Percentiles rank a stretch among this genome's conserved stretches.
These are phyloP conservation scores for Argyrosomus regius DNA, from an alignment of 2,797 vertebrate genomes.

Conservation along the genomic window DNA sequence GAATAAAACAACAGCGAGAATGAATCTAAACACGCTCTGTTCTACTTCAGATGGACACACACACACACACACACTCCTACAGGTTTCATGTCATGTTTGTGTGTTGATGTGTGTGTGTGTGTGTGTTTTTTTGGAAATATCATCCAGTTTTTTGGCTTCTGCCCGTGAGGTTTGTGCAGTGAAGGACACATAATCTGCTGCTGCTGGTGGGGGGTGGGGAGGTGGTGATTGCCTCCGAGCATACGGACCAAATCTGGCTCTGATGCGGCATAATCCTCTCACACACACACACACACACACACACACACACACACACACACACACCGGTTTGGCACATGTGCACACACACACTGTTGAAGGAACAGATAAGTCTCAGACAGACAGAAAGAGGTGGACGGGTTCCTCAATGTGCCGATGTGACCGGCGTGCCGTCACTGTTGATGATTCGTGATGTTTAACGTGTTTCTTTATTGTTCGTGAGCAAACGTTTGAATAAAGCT, in stretches of 20 bases:
- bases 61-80: constrained; percentile 15
- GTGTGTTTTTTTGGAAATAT: constrained; percentile 40
- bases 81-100: constrained; percentile 18
- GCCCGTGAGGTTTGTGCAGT: constrained; percentile 48
- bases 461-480: background rate
- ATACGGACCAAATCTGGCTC: constrained; percentile 78
- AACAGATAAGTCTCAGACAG: constrained; percentile 39
- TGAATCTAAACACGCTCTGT: constrained; percentile 15
- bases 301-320: constrained; percentile 29
- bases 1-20: constrained; percentile 28
- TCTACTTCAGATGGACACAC: constrained; percentile 33
- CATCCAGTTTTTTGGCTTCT: constrained; percentile 41
- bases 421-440: constrained; percentile 22
- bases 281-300: constrained; percentile 22
- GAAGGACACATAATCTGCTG: constrained; percentile 71
- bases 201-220: constrained; percentile 20
- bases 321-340: background rate
- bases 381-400: constrained; percentile 40
- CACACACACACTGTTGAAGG: background rate
- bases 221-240: constrained; percentile 46
- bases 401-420: constrained; percentile 34
- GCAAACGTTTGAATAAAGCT: constrained; percentile 11
- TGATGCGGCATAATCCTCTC: constrained; percentile 71
- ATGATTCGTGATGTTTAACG: constrained; percentile 34
- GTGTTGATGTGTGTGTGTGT: constrained; percentile 8